phyloP scores from a whole-genome alignment of 2,888 invertebrate species.

The Bellardia bayeri region DNA sequence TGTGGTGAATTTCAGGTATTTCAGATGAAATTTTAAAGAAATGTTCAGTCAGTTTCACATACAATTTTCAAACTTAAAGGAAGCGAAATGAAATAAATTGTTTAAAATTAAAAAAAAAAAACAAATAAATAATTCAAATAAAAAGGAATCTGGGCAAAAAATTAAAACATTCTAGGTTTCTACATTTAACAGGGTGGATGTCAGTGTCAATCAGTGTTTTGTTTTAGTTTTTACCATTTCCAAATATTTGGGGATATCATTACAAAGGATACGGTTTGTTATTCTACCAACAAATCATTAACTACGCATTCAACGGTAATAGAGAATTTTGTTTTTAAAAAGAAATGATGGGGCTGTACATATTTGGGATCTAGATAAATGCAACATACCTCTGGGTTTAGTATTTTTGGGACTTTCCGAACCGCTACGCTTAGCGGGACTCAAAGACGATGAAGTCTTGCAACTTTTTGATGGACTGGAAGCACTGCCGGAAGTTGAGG shows the following conservation, averaged over 20 bases:
- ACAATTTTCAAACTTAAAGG: no score
- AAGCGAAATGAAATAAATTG: no score
- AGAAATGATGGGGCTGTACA: neutral
- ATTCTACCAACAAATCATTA: constrained; percentile 74
- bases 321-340: neutral
- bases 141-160: neutral
- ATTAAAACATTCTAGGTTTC: neutral
- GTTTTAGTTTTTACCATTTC: constrained; percentile 34
- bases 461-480: constrained; percentile 94
- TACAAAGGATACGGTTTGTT: constrained; percentile 22
- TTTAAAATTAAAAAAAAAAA: neutral
- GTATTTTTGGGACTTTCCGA: constrained; percentile 91
- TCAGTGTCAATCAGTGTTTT: constrained; percentile 35
- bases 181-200: neutral
- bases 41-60: no score
- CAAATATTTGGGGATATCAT: constrained; percentile 30
- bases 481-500: constrained; percentile 87
- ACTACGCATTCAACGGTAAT: constrained; percentile 73
- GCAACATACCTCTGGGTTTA: constrained; percentile 89
- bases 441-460: constrained; percentile 93
- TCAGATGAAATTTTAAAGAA: no score
- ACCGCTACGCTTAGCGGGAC: constrained; percentile 93
- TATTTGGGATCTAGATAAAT: neutral
- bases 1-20: no score
- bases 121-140: neutral